phyloP scores from a whole-genome alignment of 2,888 invertebrate genomes.

The Drosophila meridionalis region DNA sequence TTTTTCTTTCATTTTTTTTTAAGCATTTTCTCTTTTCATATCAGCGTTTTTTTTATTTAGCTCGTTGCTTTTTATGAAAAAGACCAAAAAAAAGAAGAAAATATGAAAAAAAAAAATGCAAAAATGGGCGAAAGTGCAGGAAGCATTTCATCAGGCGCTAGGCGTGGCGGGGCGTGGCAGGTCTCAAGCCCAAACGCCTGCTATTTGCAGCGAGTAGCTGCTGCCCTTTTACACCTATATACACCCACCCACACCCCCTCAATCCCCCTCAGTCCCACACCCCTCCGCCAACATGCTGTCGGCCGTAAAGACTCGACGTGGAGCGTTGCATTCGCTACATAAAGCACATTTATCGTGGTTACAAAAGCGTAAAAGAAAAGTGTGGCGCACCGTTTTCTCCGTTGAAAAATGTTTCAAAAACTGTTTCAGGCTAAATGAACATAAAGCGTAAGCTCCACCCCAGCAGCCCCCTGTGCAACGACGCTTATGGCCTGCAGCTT shows the following conservation, averaged over 20 bases:
- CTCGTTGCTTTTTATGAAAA: constrained; percentile 44
- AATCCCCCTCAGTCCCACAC: not conserved
- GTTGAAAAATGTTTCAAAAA: constrained; percentile 77
- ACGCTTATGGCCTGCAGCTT: constrained; percentile 56
- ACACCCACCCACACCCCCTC: not conserved
- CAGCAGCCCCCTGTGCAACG: not conserved
- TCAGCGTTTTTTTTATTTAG: constrained; percentile 20
- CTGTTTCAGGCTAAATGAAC: constrained; percentile 80
- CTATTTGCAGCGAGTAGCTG: constrained; percentile 29
- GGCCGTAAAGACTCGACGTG: constrained; percentile 41
- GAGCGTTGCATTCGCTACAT: constrained; percentile 62
- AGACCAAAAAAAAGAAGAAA: constrained; percentile 9
- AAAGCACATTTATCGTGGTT: constrained; percentile 81
- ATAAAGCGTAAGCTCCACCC: constrained; percentile 57
- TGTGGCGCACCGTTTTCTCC: constrained; percentile 60
- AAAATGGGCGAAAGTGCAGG: constrained; percentile 69
- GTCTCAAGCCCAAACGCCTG: constrained; percentile 32
- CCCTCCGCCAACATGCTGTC: constrained; percentile 5
- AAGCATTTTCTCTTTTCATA: constrained; percentile 23
- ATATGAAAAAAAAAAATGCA: constrained; percentile 49
- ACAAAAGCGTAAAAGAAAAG: constrained; percentile 79
- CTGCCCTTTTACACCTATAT: constrained; percentile 26
- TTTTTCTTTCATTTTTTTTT: constrained; percentile 2
- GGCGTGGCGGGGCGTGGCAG: constrained; percentile 1
- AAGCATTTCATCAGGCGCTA: constrained; percentile 78